Evolutionary conservation across 2,888 invertebrate species (phyloP).

Genomic region (Sicus ferrugineus): DNA sequence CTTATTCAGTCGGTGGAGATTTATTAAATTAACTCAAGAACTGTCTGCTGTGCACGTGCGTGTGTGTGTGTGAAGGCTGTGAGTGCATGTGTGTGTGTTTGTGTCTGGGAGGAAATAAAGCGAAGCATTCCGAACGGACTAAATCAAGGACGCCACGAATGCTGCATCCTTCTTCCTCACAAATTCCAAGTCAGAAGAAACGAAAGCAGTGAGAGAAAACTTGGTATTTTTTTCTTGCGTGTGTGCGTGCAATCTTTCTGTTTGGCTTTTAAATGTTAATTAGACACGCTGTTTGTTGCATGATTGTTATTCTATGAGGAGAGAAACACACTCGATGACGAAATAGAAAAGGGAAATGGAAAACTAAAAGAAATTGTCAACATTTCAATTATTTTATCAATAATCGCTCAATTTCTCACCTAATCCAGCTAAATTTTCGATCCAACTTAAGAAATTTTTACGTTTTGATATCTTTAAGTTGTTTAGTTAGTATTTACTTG

Average conservation of each 20-base stretch:
- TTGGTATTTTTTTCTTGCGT: neutral
- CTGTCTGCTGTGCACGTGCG: neutral
- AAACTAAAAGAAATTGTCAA: too few species aligned
- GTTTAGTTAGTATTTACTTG: too few species aligned
- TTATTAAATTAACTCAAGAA: slow-evolving; percentile 61
- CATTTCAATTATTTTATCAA: too few species aligned
- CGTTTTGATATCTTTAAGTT: too few species aligned
- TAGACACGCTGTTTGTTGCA: neutral
- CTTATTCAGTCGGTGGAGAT: slow-evolving; percentile 62
- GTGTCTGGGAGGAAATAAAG: neutral
- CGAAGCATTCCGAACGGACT: neutral
- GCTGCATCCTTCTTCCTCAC: neutral
- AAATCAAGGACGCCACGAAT: neutral
- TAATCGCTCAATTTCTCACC: too few species aligned
- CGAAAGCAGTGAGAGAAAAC: neutral
- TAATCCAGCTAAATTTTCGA: too few species aligned
- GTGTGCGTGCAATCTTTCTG: neutral
- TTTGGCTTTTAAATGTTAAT: slow-evolving; percentile 13
- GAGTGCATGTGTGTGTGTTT: neutral
- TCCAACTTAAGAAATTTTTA: too few species aligned
- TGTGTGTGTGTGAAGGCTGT: neutral
- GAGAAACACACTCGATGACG: too few species aligned
- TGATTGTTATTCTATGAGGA: neutral
- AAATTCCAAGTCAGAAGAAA: neutral
- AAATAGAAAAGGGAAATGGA: too few species aligned